Evolutionary conservation across 2,797 vertebrate genomes (phyloP), one percentile per base, ranked within the genome.

Genomic region (Enteromius thamalakanensis): DNA sequence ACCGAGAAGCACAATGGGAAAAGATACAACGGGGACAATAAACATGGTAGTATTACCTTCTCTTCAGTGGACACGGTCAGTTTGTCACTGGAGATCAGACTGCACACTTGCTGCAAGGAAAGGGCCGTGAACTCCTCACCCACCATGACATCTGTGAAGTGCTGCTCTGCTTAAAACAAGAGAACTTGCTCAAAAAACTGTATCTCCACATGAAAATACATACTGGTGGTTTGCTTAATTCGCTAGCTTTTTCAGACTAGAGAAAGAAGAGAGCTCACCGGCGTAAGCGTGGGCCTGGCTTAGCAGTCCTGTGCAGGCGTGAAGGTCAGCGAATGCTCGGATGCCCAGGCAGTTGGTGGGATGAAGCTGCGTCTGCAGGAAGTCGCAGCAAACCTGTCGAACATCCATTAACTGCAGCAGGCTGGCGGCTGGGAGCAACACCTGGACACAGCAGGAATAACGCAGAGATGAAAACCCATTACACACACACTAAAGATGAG

Each of bases 291-390:
- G 96, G 37, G 97, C 94, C 92, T 98, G 97, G 91, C 93, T 95
- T 86, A 98, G 94, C 58, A 99, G 96, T 78, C 97, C 96, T 0
- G 93, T 95, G 87, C 97, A 99, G 0, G 97, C 96, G 23, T 99
- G 98, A 89, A 99, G 94, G 3, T 98, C 98, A 0, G 97, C 97
- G 1, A 99, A 99, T 0, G 96, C 97, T 2, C 97, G 94, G 91
- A 99, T 99, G 82, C 98, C 98, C 84, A 99, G 94, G 93, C 98
- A 99, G 91, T 99, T 99, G 1, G 96, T 95, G 89, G 97, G 95
- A 77, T 99, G 97, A 84, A 99, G 93, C 94, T 99, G 97, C 75
- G 96, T 95, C 80, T 98, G 97, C n/a, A 99, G 94, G 89, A 99
- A 99, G 90, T 99, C 96, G 51, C 98, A 99, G 87, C 97, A 99